Evolutionary conservation across 2,113 vertebrate species (phyloP), one percentile per base, ranked within the genome.

Genomic region (Hemicordylus capensis): DNA sequence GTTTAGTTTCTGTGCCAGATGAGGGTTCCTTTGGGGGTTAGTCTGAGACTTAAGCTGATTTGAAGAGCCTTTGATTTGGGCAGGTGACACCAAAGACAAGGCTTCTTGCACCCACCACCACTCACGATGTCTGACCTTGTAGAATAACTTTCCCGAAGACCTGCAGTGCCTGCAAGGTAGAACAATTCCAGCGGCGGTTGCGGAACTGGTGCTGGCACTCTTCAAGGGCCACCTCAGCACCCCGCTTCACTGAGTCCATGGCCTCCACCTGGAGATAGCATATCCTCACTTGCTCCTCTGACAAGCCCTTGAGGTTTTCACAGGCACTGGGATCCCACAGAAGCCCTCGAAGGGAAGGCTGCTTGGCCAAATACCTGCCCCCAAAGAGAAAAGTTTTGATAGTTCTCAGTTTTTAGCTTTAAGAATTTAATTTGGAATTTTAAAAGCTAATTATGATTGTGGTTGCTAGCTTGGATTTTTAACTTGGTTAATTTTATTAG

Each of bases 161-260:
- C n/a, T 97, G 97, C 92, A 97, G 94, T 42, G 95, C 97, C 85
- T 96, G 96, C 74, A 97, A 94, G 9, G 93, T 97, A 84, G 97
- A 97, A 87, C 97, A 97, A 91, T 97, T 97, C 97, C 97, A 97
- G 4, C 84, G 61, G 22, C 59, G 86, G 81, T 96, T 95, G 80
- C 94, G 93, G 85, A 97, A 96, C 93, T 97, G 97, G 85, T 95
- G 94, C 92, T 97, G 97, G 83, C 97, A 96, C 95, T 98, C 94
- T 58, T 97, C 93, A 12, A 96, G 94, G 63, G 96, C 96, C 96
- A 97, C 95, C 90, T 97, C 96, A 0, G 85, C 84, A 0, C 95
- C 96, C 37, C 79, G 86, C 89, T 93, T 96, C 85, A 96, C 93
- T 0, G 80, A 96, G 86, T 96, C 96, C 97, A 97, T 96, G 89